Evolutionary conservation across 30 jellyfish, hydroid and myxozoan species (phyloP).

Genomic region (Turritopsis rubra): DNA sequence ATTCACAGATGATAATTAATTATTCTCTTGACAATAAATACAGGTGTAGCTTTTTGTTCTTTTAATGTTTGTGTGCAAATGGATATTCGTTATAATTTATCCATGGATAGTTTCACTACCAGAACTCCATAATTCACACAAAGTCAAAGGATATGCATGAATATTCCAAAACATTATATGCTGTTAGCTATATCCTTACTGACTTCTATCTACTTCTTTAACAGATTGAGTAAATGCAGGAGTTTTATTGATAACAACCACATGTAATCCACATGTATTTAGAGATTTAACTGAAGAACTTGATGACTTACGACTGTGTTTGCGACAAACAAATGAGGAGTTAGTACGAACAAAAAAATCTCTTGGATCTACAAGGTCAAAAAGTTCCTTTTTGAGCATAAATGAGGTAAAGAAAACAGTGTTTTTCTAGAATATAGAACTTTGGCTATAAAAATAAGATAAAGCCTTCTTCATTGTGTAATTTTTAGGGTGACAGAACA

Average conservation of each 20-base stretch:
- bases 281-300: conserved; percentile 5
- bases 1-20: conserved; percentile 9
- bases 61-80: background rate
- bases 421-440: background rate
- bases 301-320: conserved; percentile 6
- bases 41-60: too few species aligned
- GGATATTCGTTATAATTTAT: too few species aligned
- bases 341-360: background rate
- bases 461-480: background rate
- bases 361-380: background rate
- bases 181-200: too few species aligned
- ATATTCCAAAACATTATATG: too few species aligned
- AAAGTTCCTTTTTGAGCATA: background rate
- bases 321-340: conserved; percentile 25
- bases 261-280: too few species aligned
- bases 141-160: too few species aligned
- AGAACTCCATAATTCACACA: too few species aligned
- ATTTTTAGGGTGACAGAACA: background rate
- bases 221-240: too few species aligned
- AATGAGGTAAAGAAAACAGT: background rate
- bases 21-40: conserved; percentile 18
- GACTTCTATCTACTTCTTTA: too few species aligned
- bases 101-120: too few species aligned
- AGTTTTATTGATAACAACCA: too few species aligned
- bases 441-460: background rate